phyloP scores from a whole-genome alignment of 2,888 invertebrate genomes.

The Plebejus anna region DNA sequence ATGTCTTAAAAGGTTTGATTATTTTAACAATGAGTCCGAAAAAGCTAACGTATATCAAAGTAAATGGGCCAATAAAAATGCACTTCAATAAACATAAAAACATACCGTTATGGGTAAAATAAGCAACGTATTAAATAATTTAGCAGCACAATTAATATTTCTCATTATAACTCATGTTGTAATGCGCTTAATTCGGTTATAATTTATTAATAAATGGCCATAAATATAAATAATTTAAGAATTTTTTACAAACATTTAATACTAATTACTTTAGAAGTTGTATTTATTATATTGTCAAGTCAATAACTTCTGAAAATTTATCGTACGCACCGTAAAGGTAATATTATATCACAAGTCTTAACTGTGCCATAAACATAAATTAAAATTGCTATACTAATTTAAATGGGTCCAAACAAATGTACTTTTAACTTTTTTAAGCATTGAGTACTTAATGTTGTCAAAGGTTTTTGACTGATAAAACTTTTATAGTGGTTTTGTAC shows the following conservation, averaged over 20 bases:
- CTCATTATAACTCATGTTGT: slow-evolving; percentile 14
- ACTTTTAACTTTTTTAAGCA: neutral
- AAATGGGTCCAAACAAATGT: neutral
- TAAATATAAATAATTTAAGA: neutral
- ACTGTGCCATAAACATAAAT: neutral
- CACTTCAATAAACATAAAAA: slow-evolving; percentile 6
- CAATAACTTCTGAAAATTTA: neutral
- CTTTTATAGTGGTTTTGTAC: neutral
- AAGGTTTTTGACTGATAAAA: slow-evolving; percentile 7
- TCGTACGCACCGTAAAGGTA: neutral
- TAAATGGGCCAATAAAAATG: slow-evolving; percentile 15
- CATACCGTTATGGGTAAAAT: slow-evolving; percentile 11
- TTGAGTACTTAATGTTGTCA: neutral
- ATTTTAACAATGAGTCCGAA: neutral
- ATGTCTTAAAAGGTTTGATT: neutral
- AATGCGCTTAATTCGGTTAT: slow-evolving; percentile 1
- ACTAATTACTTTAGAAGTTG: neutral
- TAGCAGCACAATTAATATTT: neutral
- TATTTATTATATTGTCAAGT: neutral
- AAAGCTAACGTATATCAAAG: neutral
- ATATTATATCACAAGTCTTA: neutral
- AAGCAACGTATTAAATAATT: slow-evolving; percentile 10
- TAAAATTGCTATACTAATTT: neutral
- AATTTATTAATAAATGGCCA: slow-evolving; percentile 12
- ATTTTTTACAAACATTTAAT: neutral